Evolutionary conservation across 2,113 vertebrate genomes (phyloP), one percentile per base, ranked within the genome.

Genomic region (Leptobrachium ailaonicum): DNA sequence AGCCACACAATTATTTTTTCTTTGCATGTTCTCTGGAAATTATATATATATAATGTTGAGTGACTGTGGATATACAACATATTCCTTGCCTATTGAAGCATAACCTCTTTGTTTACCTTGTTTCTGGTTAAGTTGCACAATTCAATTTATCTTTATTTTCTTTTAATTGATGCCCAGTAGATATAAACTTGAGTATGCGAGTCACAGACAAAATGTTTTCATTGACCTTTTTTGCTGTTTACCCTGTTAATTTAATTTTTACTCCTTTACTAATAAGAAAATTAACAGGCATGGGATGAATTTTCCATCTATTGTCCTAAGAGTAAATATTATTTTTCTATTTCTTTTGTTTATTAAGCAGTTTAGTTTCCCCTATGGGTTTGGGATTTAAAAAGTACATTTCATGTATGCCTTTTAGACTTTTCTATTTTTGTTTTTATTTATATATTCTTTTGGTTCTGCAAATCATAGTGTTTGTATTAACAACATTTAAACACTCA

Each of bases 261-360:
- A 69, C 11, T 83, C 84, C 86, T 80, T 75, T 58, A 85, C 66
- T 75, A 63, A 83, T 84, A 45, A 9, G 54, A 54, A 32, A 73
- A 80, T 75, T 74, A 60, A 68, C 56, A 80, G 64, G 71, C 64
- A 41, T 66, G 62, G 45, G 43, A 72, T 72, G n/a, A 2, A 68
- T 66, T 32, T 32, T 41, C 60, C 12, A 8, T 50, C 56, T 50
- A 72, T 79, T 79, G 45, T 71, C 77, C 72, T 41, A 72, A 69
- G 68, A 79, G 71, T 79, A 72, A 53, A 43, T 56, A 71, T 50
- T 77, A 11, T 60, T 60, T 70, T 63, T 47, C 6, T 71, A 10
- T 41, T 11, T 41, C 2, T 72, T 72, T 79, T 53, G 58, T 54
- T 47, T 43, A 13, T 43, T 72, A 79, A 79, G 76, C 76, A 71